Evolutionary conservation across 2,113 vertebrate genomes (phyloP), one percentile per base, ranked within the genome.

Genomic region (Catharus fuscescens): DNA sequence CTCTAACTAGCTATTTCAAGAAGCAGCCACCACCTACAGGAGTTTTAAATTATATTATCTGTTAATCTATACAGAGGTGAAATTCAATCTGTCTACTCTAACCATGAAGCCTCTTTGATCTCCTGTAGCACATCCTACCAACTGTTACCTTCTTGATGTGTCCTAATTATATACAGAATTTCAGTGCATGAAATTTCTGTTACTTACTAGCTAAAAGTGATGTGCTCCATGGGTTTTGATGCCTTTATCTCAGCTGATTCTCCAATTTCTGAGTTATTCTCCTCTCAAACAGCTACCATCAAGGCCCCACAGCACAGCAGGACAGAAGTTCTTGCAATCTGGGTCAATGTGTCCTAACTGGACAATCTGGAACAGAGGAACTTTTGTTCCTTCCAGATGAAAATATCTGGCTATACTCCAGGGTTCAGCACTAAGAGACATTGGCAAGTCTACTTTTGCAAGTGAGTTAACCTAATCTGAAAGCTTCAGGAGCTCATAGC

Each of bases 11-110:
- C 4, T 78, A 42, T 91, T 82, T 93, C 78, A 95, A 95, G 77
- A 54, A 93, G 53, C 70, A 96, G 56, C 29, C 61, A 89, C 34
- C 54, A 89, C 32, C 56, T 79, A 67, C 25, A 93, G 44, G 52
- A 89, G 57, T 88, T 87, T 93, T 72, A 93, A 92, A 80, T 83
- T 9, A 60, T 67, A 85, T 87, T 85, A 94, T 76, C 84, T 93
- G 69, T 61, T 96, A 77, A 78, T 80, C 45, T 88, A 38, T 21
- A 84, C 32, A 89, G 73, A 81, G 60, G 80, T 36, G 42, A 92
- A 95, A 77, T 88, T 90, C 71, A 94, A 3, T 36, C 84, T 96
- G 79, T 57, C 70, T 89, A 64, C 64, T 71, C 65, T 91, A 87
- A 78, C 65, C 61, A 86, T 85, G 70, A 44, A 52, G 44, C 28